Evolutionary conservation across 2,113 vertebrate genomes (phyloP).

Genomic region (Macquaria ambigua): DNA sequence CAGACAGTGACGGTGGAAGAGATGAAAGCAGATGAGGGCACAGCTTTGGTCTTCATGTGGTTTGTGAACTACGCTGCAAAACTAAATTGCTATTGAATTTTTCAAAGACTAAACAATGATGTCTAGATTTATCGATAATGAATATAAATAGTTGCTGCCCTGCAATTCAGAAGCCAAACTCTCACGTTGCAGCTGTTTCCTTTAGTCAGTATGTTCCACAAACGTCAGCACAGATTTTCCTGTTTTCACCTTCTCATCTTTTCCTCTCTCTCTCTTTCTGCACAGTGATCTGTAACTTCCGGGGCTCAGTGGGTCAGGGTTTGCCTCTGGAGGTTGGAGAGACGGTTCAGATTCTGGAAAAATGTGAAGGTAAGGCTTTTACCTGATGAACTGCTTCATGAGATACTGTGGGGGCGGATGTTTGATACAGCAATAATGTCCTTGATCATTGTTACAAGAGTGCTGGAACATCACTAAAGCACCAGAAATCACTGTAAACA

Average conservation of each 20-base stretch:
- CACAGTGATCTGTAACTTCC: conserved; percentile 95
- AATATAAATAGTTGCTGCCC: not conserved
- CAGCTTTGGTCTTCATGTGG: not conserved
- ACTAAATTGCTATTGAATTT: not conserved
- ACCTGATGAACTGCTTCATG: not conserved
- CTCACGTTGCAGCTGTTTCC: not conserved
- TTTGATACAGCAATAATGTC: not conserved
- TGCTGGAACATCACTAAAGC: not conserved
- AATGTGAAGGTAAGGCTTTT: conserved; percentile 91
- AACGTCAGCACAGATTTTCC: too few relatives aligned
- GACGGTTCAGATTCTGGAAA: conserved; percentile 96
- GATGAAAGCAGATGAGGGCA: not conserved
- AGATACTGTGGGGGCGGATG: not conserved
- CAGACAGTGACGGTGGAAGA: not conserved
- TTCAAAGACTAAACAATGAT: not conserved
- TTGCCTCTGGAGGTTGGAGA: conserved; percentile 96
- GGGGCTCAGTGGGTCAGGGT: conserved; percentile 90
- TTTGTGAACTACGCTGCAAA: not conserved
- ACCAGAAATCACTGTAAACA: not conserved
- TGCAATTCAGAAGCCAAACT: not conserved
- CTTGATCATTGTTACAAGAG: conserved; percentile 10
- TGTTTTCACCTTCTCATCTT: not conserved
- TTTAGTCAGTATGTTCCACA: not conserved
- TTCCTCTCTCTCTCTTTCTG: conserved; percentile 46
- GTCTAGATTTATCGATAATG: not conserved